phyloP scores from a whole-genome alignment of 2,113 vertebrate genomes.

The Camarhynchus parvulus region DNA sequence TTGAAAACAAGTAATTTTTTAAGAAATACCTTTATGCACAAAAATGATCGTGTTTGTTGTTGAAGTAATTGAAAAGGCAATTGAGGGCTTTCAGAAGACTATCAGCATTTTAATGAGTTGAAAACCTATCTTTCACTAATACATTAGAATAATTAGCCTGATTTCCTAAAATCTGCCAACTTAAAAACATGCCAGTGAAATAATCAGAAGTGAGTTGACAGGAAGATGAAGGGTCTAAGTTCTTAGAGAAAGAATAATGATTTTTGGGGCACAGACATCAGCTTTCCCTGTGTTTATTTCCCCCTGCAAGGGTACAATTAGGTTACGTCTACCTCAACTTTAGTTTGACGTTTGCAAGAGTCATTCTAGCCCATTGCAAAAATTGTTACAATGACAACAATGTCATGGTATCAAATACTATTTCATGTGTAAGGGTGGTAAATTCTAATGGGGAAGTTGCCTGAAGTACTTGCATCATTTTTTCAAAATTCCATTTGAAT shows the following conservation, averaged over 20 bases:
- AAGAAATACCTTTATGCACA: not conserved
- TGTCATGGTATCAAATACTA: not conserved
- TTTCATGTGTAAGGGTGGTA: not conserved
- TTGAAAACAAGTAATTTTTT: not conserved
- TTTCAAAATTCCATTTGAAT: not conserved
- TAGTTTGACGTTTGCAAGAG: not conserved
- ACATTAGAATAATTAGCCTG: not conserved
- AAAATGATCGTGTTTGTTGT: not conserved
- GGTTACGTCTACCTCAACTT: accelerated
- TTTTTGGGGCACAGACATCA: not conserved
- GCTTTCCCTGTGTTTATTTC: not conserved
- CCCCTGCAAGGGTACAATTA: not conserved
- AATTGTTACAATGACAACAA: not conserved
- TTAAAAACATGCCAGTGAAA: not conserved
- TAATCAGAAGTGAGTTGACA: not conserved
- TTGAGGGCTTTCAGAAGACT: not conserved
- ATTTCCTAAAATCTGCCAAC: not conserved
- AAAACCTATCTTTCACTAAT: not conserved
- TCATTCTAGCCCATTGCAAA: not conserved
- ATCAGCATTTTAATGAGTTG: not conserved
- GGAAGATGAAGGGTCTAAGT: not conserved
- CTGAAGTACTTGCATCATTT: not conserved
- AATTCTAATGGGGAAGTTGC: not conserved
- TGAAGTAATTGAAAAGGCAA: not conserved
- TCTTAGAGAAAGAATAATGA: not conserved